These are phyloP conservation scores for Potamilus streckersoni DNA, from an alignment of 1,140 invertebrate species.

Conservation along the genomic window DNA sequence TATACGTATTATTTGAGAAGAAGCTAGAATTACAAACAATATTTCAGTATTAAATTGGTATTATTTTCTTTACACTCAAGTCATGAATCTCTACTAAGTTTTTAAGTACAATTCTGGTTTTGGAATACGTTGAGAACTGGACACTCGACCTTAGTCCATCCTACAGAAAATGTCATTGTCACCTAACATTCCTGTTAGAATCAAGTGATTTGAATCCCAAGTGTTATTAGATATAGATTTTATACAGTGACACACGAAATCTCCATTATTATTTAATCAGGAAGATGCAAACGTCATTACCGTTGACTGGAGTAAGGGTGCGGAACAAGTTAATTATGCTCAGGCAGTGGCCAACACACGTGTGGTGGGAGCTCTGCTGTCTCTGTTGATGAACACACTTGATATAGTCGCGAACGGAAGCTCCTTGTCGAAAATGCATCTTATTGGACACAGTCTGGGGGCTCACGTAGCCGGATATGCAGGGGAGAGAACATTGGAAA, in stretches of 20 bases:
- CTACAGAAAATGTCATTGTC: no score
- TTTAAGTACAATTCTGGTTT: no score
- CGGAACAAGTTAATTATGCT: constrained; percentile 84
- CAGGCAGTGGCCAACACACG: constrained; percentile 91
- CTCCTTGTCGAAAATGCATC: constrained; percentile 70
- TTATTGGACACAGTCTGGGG: constrained; percentile 90
- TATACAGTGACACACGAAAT: neutral
- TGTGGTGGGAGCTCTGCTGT: constrained; percentile 89
- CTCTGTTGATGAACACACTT: constrained; percentile 71
- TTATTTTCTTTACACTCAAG: no score
- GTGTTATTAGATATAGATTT: no score
- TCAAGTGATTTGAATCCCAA: no score
- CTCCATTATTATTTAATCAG: constrained; percentile 11
- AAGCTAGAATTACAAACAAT: no score
- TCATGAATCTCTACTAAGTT: no score
- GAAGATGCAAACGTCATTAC: constrained; percentile 82
- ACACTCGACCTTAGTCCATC: no score
- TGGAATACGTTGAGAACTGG: no score
- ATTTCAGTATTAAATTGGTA: no score
- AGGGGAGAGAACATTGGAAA: constrained; percentile 84
- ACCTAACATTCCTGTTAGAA: no score
- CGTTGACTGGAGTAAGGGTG: constrained; percentile 93
- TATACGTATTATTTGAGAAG: no score
- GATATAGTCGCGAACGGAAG: neutral
- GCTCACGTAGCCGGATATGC: constrained; percentile 90